phyloP scores from a whole-genome alignment of 2,888 invertebrate genomes.

The Polia nebulosa region DNA sequence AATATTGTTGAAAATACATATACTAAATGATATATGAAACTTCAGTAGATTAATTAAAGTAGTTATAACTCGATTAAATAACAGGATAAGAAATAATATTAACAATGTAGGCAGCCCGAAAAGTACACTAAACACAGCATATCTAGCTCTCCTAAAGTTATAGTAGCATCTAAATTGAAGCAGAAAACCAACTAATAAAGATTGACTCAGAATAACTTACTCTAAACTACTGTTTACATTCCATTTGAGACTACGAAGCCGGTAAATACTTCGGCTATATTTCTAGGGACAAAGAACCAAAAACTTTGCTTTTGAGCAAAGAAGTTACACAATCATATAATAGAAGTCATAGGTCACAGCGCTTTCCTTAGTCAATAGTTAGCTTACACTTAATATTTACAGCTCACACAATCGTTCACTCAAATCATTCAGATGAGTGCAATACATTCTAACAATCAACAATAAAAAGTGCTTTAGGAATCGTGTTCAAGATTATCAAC shows the following conservation, averaged over 20 bases:
- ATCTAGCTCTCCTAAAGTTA: slow-evolving; percentile 77
- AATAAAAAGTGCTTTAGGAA: slow-evolving; percentile 83
- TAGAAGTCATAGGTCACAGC: slow-evolving; percentile 84
- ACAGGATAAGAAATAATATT: neutral
- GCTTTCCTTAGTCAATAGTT: slow-evolving; percentile 79
- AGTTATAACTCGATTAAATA: neutral
- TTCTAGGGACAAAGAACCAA: slow-evolving; percentile 51
- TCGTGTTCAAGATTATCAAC: slow-evolving; percentile 71
- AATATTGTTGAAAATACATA: neutral
- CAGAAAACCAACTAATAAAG: slow-evolving; percentile 51
- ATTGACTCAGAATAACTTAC: slow-evolving; percentile 51
- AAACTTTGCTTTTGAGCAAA: slow-evolving; percentile 82
- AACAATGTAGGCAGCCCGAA: slow-evolving; percentile 56
- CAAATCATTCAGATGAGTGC: slow-evolving; percentile 81
- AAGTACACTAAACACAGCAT: slow-evolving; percentile 65
- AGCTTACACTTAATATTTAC: slow-evolving; percentile 83
- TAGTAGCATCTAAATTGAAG: slow-evolving; percentile 67
- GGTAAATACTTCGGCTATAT: slow-evolving; percentile 44
- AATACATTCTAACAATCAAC: slow-evolving; percentile 83
- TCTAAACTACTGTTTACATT: slow-evolving; percentile 60
- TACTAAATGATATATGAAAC: neutral
- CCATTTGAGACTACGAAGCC: slow-evolving; percentile 56
- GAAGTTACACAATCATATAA: slow-evolving; percentile 78
- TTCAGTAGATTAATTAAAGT: neutral
- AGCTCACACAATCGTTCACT: slow-evolving; percentile 77